Percentiles rank a stretch among this genome's conserved stretches.
Evolutionary conservation across 2,113 vertebrate genomes (phyloP).

Genomic region (Danionella cerebrum): DNA sequence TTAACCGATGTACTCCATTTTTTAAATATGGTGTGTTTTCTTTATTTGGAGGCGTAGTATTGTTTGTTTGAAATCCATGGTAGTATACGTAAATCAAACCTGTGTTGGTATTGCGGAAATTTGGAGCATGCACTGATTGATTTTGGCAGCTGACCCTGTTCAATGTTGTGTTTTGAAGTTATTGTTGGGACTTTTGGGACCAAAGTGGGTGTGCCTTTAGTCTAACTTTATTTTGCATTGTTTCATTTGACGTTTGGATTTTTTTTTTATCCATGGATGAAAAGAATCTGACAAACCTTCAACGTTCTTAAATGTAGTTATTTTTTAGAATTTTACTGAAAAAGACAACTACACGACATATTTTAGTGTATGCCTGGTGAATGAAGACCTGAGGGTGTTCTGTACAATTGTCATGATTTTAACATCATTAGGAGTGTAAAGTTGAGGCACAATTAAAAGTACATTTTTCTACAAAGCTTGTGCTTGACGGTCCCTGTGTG

Average conservation of each 20-base stretch:
- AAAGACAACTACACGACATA: too few relatives aligned
- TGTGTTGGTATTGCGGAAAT: conserved; percentile 42
- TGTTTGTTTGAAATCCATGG: not conserved
- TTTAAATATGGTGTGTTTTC: not conserved
- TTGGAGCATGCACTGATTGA: conserved; percentile 79
- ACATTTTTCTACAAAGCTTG: conserved; percentile 81
- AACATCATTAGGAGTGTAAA: conserved; percentile 89
- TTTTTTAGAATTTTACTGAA: conserved; percentile 59
- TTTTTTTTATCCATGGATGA: conserved; percentile 17
- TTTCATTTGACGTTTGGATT: conserved; percentile 79
- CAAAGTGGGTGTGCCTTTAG: conserved; percentile 97
- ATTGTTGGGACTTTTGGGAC: conserved; percentile 82
- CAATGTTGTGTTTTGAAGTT: conserved; percentile 47
- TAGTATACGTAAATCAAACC: conserved; percentile 16
- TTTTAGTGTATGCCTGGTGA: conserved; percentile 63
- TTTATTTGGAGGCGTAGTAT: not conserved
- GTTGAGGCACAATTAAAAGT: conserved; percentile 87
- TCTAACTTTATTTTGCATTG: conserved; percentile 87
- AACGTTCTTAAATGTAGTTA: too few relatives aligned
- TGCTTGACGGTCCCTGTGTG: conserved; percentile 46
- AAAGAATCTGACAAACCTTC: conserved; percentile 65
- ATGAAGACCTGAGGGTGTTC: conserved; percentile 56
- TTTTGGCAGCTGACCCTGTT: conserved; percentile 71
- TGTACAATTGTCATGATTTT: conserved; percentile 89
- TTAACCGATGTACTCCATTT: not conserved